These are phyloP conservation scores for Gastrophysa polygoni DNA, from an alignment of 2,888 invertebrate species.

Conservation along the genomic window DNA sequence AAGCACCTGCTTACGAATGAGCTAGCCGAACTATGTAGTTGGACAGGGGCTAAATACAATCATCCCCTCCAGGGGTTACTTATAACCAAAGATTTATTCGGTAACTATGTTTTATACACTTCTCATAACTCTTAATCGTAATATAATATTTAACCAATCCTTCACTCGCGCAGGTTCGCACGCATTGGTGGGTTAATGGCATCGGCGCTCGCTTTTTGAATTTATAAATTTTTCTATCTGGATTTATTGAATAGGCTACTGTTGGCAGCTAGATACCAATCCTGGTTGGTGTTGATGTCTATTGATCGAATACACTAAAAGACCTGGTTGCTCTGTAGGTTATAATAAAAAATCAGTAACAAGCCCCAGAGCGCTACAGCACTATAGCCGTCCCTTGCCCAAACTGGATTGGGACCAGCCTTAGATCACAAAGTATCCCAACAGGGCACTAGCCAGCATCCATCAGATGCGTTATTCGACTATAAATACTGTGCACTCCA, in stretches of 20 bases:
- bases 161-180: slow-evolving; percentile 5
- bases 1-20: slow-evolving; percentile 6
- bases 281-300: neutral
- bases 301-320: neutral
- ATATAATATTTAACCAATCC: slow-evolving; percentile 3
- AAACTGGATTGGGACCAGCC: neutral
- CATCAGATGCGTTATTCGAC: too few species aligned
- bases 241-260: neutral
- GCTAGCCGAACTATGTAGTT: slow-evolving; percentile 9
- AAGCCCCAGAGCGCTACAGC: slow-evolving; percentile 3
- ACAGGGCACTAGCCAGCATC: too few species aligned
- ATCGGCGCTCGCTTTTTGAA: slow-evolving; percentile 7
- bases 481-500: neutral
- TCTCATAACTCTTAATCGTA: slow-evolving; percentile 1
- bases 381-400: neutral
- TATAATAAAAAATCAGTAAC: slow-evolving; percentile 4
- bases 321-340: neutral
- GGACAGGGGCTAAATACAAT: slow-evolving; percentile 8
- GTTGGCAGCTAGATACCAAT: slow-evolving; percentile 5
- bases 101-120: slow-evolving; percentile 2
- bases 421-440: too few species aligned
- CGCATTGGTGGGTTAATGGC: slow-evolving; percentile 2
- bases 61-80: slow-evolving; percentile 4
- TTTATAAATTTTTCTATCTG: slow-evolving; percentile 5
- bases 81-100: slow-evolving; percentile 2